phyloP scores from a whole-genome alignment of 1,140 invertebrate genomes.

The Pygmarrhopalites habei region DNA sequence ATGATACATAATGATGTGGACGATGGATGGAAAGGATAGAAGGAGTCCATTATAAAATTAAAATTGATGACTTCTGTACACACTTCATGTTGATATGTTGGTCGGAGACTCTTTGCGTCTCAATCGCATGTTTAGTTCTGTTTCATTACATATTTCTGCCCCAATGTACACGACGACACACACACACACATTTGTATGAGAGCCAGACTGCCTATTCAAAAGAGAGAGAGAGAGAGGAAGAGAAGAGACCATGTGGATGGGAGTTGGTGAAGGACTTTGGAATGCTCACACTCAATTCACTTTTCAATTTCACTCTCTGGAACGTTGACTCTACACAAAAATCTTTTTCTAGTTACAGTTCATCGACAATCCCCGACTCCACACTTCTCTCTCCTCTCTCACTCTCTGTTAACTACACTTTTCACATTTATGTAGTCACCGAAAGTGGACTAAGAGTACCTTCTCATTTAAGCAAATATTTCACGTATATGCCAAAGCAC shows the following conservation, averaged over 20 bases:
- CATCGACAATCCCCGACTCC: not conserved
- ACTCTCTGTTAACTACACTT: not conserved
- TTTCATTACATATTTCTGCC: constrained; percentile 14
- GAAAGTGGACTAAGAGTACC: too few species aligned
- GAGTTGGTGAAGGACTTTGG: not conserved
- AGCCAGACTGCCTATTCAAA: too few species aligned
- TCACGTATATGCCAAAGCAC: too few species aligned
- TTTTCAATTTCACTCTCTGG: constrained; percentile 26
- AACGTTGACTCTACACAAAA: constrained; percentile 19
- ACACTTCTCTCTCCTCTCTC: not conserved
- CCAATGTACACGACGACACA: too few species aligned
- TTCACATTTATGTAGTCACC: not conserved
- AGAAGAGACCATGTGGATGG: not conserved
- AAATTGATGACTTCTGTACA: not conserved
- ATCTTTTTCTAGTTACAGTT: not conserved
- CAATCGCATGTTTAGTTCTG: constrained; percentile 11
- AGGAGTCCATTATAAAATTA: not conserved
- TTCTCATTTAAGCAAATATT: too few species aligned
- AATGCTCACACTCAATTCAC: constrained; percentile 15
- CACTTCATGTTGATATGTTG: constrained; percentile 11
- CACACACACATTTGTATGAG: too few species aligned
- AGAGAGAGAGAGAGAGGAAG: too few species aligned
- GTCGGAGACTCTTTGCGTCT: not conserved
- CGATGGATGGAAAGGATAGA: too few species aligned
- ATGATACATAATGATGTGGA: too few species aligned